Evolutionary conservation across 2,113 vertebrate genomes (phyloP).

Genomic region (Rostratula benghalensis): DNA sequence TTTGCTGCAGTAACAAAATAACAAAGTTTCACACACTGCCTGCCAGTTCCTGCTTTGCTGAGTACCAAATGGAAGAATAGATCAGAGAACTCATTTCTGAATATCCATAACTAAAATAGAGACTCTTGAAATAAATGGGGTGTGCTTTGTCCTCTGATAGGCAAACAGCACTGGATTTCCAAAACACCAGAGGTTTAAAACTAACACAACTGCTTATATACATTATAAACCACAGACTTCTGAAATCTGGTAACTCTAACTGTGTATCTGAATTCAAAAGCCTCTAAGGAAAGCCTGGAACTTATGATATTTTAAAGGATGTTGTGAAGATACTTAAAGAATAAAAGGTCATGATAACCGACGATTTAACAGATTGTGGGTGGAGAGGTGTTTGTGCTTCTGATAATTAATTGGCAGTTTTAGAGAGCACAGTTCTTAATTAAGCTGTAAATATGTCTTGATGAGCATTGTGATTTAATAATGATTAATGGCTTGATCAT

Average conservation of each 20-base stretch:
- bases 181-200: conserved; percentile 40
- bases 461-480: conserved; percentile 40
- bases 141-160: neutral
- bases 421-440: conserved; percentile 64
- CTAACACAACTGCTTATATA: conserved; percentile 50
- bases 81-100: neutral
- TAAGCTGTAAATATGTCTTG: conserved; percentile 61
- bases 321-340: conserved; percentile 66
- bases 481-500: conserved; percentile 31
- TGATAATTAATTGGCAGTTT: conserved; percentile 74
- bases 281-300: conserved; percentile 58
- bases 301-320: conserved; percentile 67
- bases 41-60: neutral
- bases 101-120: neutral
- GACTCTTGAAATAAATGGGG: neutral
- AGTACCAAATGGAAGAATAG: neutral
- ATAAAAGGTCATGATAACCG: conserved; percentile 67
- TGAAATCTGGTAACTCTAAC: conserved; percentile 48
- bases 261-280: conserved; percentile 49
- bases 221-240: conserved; percentile 39
- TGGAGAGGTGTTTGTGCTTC: conserved; percentile 52
- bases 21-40: neutral
- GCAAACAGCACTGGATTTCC: neutral
- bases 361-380: conserved; percentile 46
- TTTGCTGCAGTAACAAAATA: neutral